Conservation (phyloP, 2,797 vertebrate species). For the Sebastes diploproa region DNA sequence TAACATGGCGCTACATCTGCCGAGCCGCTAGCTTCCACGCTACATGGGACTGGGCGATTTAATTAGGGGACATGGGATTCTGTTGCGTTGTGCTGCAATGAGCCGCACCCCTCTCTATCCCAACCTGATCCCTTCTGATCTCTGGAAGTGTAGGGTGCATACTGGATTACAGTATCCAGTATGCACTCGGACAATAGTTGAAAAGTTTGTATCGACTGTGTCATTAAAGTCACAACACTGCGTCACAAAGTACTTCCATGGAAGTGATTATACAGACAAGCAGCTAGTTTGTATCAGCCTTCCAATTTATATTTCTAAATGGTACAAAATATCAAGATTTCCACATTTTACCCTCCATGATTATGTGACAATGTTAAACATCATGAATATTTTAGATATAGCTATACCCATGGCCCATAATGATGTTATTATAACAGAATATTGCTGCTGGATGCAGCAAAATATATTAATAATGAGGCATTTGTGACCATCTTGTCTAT, state of each 20-base stretch:
- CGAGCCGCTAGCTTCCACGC: conserved; percentile 90
- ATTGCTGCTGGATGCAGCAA: conserved; percentile 33
- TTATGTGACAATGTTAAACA: conserved; percentile 43
- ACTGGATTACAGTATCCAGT: neutral
- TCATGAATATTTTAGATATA: conserved; percentile 51
- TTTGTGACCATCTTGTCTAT: conserved; percentile 40
- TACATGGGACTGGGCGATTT: conserved; percentile 90
- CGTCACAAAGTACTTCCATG: neutral
- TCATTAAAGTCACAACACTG: conserved; percentile 6
- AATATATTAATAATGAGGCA: conserved; percentile 28
- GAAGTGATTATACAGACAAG: conserved; percentile 34
- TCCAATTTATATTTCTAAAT: conserved; percentile 26
- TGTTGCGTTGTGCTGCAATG: conserved; percentile 46
- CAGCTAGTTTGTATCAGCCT: conserved; percentile 8
- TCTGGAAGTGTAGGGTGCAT: neutral
- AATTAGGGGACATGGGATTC: conserved; percentile 83
- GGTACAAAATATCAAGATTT: conserved; percentile 21
- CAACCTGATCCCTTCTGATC: conserved; percentile 17
- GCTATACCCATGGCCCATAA: conserved; percentile 23
- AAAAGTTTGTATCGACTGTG: conserved; percentile 14
- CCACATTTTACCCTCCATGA: conserved; percentile 23
- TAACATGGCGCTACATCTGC: conserved; percentile 97
- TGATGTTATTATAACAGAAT: conserved; percentile 29
- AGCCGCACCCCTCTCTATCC: conserved; percentile 51
- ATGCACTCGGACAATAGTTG: conserved; percentile 4